A percentile compares a stretch with the other conserved stretches of the same genome.
These are phyloP conservation scores for Poecilia wingei DNA, from an alignment of 2,797 vertebrate genomes.

Conservation along the genomic window DNA sequence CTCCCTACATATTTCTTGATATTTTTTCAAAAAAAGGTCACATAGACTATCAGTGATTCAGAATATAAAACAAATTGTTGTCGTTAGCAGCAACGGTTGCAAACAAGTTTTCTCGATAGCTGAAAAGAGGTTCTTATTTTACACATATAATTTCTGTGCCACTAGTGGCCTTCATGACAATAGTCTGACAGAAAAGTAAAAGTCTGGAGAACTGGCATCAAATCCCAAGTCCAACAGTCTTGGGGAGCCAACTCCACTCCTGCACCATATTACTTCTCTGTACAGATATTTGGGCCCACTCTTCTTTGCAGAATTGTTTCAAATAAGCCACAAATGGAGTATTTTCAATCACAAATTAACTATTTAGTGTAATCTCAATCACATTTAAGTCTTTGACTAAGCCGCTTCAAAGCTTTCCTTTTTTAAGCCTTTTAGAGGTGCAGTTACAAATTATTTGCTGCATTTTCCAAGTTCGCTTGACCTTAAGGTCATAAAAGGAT, in stretches of 20 bases:
- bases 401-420: neutral
- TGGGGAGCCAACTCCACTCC: neutral
- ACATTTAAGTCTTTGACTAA: neutral
- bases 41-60: neutral
- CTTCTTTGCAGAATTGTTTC: neutral
- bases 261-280: neutral
- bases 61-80: neutral
- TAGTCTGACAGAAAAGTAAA: neutral
- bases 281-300: neutral
- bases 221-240: neutral
- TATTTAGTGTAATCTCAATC: neutral
- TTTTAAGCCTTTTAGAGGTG: neutral
- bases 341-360: neutral
- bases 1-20: constrained; percentile 12
- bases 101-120: neutral
- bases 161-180: neutral
- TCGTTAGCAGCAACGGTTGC: too few species aligned
- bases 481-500: neutral
- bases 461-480: neutral
- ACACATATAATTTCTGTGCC: neutral
- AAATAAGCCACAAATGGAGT: neutral
- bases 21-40: neutral
- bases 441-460: neutral
- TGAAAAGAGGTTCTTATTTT: neutral
- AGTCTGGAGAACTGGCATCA: neutral